Evolutionary conservation across 23 tunicate genomes (phyloP), one percentile per base, ranked within the genome.

Genomic region (Styela clava): DNA sequence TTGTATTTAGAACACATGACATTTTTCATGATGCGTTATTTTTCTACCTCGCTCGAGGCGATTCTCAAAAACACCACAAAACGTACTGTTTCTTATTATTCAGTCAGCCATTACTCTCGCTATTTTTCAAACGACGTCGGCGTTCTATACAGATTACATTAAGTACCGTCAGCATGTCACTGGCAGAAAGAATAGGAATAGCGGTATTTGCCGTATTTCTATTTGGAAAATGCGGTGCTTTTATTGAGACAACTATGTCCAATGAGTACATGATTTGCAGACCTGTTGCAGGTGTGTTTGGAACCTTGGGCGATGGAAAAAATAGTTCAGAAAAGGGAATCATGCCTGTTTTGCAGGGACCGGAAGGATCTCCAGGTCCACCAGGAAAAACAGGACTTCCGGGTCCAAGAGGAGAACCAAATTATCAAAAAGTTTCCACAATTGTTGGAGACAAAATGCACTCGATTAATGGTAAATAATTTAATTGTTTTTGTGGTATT

Each of bases 211-310:
- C 12, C 56, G 12, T 44, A 5, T 7, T 12, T 44, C 56, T 44
- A 12, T 5, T 44, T 5, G 56, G 56, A 44, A 44, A 44, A 44
- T 44, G 56, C 12, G 56, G 56, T 7, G 56, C 56, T 44, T 44
- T 44, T 12, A 44, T 44, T 5, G 56, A 44, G 56, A 44, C 56
- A 44, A 71, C 81, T 16, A 76, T 33, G 64, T 24, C 65, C 5
- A 44, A 44, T 26, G 81, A 76, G 44, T 76, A 76, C 27, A 76
- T 76, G 81, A 44, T 76, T 9, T 76, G 81, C 31, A 37, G 37
- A 19, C 81, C 81, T 12, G 81, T 76, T 0, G 81, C 81, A n/a
- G 81, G 81, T 7, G 81, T 76, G 23, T 76, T 76, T 56, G 81
- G 81, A 25, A 44, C 64, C 64, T 33, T 36, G 35, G 64, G 30